phyloP scores from a whole-genome alignment of 2,113 vertebrate species.

The Phrynosoma platyrhinos region DNA sequence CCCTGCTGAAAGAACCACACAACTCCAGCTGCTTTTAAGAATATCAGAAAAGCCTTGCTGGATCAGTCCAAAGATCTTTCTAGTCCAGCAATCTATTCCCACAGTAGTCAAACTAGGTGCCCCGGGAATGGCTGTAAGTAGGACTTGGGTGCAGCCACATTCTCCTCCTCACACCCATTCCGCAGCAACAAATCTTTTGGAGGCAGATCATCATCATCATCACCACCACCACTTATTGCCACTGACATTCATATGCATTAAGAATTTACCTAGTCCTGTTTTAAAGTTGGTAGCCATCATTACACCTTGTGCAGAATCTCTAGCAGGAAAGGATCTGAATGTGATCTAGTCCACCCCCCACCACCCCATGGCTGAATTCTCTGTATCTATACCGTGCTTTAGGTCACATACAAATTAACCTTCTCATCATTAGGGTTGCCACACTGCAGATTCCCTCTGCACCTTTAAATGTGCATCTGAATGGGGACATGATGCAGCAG shows the following conservation, averaged over 20 bases:
- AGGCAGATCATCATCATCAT: no score
- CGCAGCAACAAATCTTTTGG: background rate
- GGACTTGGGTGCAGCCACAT: background rate
- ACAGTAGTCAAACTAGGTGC: background rate
- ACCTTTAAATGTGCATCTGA: background rate
- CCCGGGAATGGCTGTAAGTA: background rate
- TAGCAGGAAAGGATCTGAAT: background rate
- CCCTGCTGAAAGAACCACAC: background rate
- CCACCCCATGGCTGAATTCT: background rate
- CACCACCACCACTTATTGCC: background rate
- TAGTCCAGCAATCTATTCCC: background rate
- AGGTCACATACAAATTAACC: background rate
- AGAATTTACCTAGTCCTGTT: background rate
- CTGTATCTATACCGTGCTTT: background rate
- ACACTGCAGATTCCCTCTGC: background rate
- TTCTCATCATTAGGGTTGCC: background rate
- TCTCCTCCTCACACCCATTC: background rate
- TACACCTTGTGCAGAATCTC: background rate
- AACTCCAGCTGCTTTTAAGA: background rate
- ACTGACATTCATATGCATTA: background rate
- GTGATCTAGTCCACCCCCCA: background rate
- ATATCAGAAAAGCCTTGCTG: background rate
- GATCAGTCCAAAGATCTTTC: background rate
- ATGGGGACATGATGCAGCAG: background rate
- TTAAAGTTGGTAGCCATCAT: background rate